phyloP scores from a whole-genome alignment of 2,888 invertebrate genomes.

The Lottia scabra region DNA sequence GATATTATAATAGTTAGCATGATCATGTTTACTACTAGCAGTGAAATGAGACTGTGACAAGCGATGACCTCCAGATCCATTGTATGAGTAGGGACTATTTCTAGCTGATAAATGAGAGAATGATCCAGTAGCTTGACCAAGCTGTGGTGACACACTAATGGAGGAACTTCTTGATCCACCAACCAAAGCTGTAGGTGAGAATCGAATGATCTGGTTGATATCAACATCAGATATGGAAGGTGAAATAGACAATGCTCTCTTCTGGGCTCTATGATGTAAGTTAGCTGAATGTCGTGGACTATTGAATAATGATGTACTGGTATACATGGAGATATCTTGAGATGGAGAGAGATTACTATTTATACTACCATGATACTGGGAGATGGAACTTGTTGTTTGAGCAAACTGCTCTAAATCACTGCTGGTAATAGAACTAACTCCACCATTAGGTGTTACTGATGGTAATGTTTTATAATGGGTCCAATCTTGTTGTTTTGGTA shows the following conservation, averaged over 20 bases:
- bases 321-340: slow-evolving; percentile 55
- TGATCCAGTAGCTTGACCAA: slow-evolving; percentile 50
- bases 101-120: slow-evolving; percentile 66
- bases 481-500: slow-evolving; percentile 52
- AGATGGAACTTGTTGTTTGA: slow-evolving; percentile 42
- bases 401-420: slow-evolving; percentile 37
- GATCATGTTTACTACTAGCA: slow-evolving; percentile 40
- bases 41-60: slow-evolving; percentile 20
- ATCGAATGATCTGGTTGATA: slow-evolving; percentile 68
- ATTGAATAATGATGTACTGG: slow-evolving; percentile 50
- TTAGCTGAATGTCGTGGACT: slow-evolving; percentile 65
- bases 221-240: slow-evolving; percentile 66
- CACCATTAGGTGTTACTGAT: slow-evolving; percentile 29
- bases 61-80: slow-evolving; percentile 53
- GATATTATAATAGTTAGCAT: slow-evolving; percentile 38
- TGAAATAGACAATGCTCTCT: slow-evolving; percentile 64
- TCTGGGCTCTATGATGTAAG: slow-evolving; percentile 52
- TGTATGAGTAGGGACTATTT: slow-evolving; percentile 60
- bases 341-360: slow-evolving; percentile 56
- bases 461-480: slow-evolving; percentile 57
- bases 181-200: slow-evolving; percentile 69
- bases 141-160: slow-evolving; percentile 56
- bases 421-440: slow-evolving; percentile 24
- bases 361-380: slow-evolving; percentile 48
- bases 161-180: slow-evolving; percentile 57